Base-by-base conservation (phyloP, 2,888 invertebrate genomes). In the Epirrhoe alternata region DNA sequence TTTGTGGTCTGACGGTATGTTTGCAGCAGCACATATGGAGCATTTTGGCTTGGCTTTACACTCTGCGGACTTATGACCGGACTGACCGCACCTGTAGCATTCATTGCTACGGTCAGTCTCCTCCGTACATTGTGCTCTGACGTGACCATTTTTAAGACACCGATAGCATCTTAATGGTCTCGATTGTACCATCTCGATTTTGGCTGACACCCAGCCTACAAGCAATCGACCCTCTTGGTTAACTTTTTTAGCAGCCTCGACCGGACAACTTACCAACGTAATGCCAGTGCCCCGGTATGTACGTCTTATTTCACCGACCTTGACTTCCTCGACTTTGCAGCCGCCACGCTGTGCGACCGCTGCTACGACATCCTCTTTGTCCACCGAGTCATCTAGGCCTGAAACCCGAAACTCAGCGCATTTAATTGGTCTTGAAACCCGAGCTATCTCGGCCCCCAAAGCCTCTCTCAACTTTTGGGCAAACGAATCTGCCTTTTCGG, bases 361-460 rank as follows among this genome's bases (percentile, higher is more conserved):
- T 3, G 31, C 47, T 0, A 47, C 57, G 0, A 74, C 59, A 8
- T 70, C 71, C 0, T 60, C 61, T 0, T n/a, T 16, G 0, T 60
- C 57, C 0, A 64, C 58, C 0, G 77, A 70, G 52, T 74, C 72
- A 12, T 74, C 75, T 24, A 75, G 54, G 0, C 70, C 74, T 0
- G 66, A 61, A 0, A 75, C 24, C 0, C 68, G 65, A 6, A 77
- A 6, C 0, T 70, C 72, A 0, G 64, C 68, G n/a, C 49, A 54
- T 14, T 70, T 73, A 0, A 16, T 42, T 0, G 73, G 70, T 24
- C 70, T 63, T 12, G 69, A 38, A 1, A 73, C 56, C 5, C 38
- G 35, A 0, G 64, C 66, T 0, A 58, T 51, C 0, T 50, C 57
- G 3, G 12, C 35, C 2, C 45, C 45, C 24, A 24, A 3, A 2